Percentiles rank a stretch among this genome's conserved stretches.
Conservation (phyloP, 2,113 vertebrate species). For the Dermatemys mawii region DNA sequence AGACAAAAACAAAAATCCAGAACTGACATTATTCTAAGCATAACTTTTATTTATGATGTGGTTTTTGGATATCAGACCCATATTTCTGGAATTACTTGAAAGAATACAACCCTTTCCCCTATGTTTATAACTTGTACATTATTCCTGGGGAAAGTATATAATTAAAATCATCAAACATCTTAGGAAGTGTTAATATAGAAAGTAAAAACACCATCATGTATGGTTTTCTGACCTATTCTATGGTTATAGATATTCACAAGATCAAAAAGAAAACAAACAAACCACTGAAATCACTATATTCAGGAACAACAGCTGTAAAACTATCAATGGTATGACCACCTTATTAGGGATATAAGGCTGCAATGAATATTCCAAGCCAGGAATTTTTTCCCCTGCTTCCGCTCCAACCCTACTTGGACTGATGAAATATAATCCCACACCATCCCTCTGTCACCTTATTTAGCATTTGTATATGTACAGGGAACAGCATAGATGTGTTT, state of each 20-base stretch:
- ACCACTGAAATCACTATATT: neutral
- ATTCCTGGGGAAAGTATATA: neutral
- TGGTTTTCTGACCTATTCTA: neutral
- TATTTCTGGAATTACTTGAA: neutral
- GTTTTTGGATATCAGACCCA: neutral
- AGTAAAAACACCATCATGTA: neutral
- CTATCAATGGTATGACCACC: neutral
- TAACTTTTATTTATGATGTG: neutral
- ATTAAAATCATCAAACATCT: neutral
- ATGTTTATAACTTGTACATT: neutral
- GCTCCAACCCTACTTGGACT: neutral
- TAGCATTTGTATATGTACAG: too few species aligned
- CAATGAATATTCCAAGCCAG: neutral
- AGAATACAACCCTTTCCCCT: neutral
- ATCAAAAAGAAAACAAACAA: neutral
- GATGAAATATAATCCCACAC: neutral
- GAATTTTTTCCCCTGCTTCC: neutral
- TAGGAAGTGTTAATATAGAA: neutral
- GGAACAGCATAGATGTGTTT: neutral
- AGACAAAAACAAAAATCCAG: neutral
- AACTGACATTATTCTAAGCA: neutral
- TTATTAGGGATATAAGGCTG: neutral
- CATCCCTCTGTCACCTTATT: neutral
- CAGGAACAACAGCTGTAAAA: neutral
- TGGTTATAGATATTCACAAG: neutral